Evolutionary conservation across 2,888 invertebrate species (phyloP), one percentile per base, ranked within the genome.

Genomic region (Phortica magna): DNA sequence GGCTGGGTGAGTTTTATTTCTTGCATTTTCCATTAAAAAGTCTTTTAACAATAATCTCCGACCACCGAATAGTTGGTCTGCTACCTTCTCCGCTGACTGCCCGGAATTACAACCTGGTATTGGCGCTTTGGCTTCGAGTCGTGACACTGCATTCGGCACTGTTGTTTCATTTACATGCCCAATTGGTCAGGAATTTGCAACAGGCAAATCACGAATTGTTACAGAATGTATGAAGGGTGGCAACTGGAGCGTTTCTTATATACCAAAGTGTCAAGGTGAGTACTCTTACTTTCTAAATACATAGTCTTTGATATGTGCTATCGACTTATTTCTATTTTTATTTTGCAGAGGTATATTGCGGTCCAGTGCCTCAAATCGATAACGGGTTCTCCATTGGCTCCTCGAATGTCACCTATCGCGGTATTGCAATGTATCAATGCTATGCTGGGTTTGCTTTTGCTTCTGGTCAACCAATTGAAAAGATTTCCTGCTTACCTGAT

Each of bases 341-440:
- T 14, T 48, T 9, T 84, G 43, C 93, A 95, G 95, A 95, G 94
- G 97, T 97, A 31, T 99, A 98, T 91, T 99, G 99, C 91, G 98
- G 98, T 75, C 98, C 98, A 39, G 98, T 99, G 70, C 98, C 98
- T 75, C 99, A 99, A 94, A 99, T 99, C 81, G 97, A 98, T 89
- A 99, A 98, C 91, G 98, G 98, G 70, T 98, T 98, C 92, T 98
- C 98, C 2, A 98, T 98, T 90, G 97, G 97, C 70, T 98, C 98
- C 0, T 96, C 98, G 4, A 98, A 98, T 91, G 98, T 99, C 7
- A 98, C 98, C 0, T 99, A 97, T 90, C 94, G 95, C 79, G 98
- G 98, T 53, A 94, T 97, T 82, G 98, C 98, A 75, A 98, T 97
- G 91, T 99, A 98, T 91, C 98, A 98, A 90, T 99, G 98, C 90